phyloP scores from a whole-genome alignment of 2,797 vertebrate species.

The Notamacropus eugenii region DNA sequence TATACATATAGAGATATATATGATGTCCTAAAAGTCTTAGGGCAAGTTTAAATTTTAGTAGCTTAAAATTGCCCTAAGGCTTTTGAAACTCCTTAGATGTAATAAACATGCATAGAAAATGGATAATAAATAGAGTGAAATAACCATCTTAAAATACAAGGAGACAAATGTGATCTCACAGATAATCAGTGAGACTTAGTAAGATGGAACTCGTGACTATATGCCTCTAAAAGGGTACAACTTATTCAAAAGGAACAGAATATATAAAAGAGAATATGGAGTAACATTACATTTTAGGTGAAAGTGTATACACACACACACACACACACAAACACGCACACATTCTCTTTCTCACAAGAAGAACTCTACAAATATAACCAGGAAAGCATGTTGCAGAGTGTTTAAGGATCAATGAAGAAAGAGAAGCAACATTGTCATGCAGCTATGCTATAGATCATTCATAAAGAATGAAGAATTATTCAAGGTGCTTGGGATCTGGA shows the following conservation, averaged over 20 bases:
- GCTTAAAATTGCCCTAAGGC: not conserved
- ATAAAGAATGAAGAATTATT: not conserved
- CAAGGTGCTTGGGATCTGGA: not conserved
- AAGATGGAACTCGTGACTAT: not conserved
- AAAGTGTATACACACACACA: not conserved
- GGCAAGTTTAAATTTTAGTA: not conserved
- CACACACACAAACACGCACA: not conserved
- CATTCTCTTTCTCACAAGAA: not conserved
- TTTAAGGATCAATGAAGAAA: not conserved
- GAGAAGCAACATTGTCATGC: not conserved
- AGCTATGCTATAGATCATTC: not conserved
- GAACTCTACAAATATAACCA: not conserved
- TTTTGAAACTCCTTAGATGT: not conserved
- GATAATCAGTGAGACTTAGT: not conserved
- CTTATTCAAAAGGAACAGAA: not conserved
- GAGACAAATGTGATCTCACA: not conserved
- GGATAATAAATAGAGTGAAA: not conserved
- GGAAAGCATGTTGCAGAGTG: not conserved
- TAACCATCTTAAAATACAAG: not conserved
- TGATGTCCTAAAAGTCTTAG: not conserved
- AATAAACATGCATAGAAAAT: not conserved
- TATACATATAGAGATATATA: not conserved
- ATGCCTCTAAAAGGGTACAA: not conserved
- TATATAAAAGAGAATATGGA: not conserved
- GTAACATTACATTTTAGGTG: not conserved